A percentile compares a stretch with the other conserved stretches of the same genome.
phyloP scores from a whole-genome alignment of 2,797 vertebrate genomes.

The Dendrocincla fuliginosa region DNA sequence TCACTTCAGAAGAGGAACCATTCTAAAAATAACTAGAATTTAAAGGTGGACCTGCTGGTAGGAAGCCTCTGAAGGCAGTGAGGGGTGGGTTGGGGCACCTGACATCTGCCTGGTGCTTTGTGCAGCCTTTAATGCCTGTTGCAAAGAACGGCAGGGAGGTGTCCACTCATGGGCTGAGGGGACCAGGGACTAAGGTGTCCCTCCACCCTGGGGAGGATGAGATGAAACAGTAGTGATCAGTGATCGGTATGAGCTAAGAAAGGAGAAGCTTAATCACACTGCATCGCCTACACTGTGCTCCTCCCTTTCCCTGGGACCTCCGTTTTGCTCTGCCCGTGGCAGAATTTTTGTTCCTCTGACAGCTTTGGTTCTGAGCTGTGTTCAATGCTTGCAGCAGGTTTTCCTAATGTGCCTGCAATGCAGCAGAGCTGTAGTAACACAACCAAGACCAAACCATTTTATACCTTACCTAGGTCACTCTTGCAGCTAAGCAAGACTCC shows the following conservation, averaged over 20 bases:
- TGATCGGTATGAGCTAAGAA: not conserved
- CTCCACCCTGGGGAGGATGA: fast-evolving
- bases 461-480: not conserved
- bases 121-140: not conserved
- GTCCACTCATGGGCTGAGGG: not conserved
- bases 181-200: fast-evolving
- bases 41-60: not conserved
- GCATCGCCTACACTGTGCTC: fast-evolving
- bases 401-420: not conserved
- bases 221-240: not conserved
- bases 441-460: not conserved
- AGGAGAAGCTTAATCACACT: not conserved
- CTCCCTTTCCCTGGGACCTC: not conserved
- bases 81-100: not conserved
- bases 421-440: not conserved
- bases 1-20: not conserved
- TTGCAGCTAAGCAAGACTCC: not conserved
- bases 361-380: not conserved
- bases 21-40: not conserved
- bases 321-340: fast-evolving
- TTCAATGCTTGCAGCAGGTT: not conserved
- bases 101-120: not conserved
- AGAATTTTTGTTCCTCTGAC: not conserved
- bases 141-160: not conserved
- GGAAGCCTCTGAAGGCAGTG: not conserved